Evolutionary conservation across 2,888 invertebrate species (phyloP), one percentile per base, ranked within the genome.

Genomic region (Coelopa pilipes): DNA sequence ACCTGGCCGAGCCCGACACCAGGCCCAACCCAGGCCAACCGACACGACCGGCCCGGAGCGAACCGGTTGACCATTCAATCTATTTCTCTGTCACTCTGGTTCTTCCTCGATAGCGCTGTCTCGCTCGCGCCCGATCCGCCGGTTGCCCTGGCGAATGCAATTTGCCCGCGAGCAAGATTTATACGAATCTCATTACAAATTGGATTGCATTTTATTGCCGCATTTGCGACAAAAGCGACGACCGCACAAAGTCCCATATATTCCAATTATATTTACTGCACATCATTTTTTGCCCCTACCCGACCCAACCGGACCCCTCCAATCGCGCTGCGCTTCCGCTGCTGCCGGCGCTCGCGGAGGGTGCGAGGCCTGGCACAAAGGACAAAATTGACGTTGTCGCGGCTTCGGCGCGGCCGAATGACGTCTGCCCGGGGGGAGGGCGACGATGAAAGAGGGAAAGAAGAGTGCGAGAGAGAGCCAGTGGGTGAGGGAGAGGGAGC

Each of bases 261-360:
- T 80, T 80, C 79, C 80, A 80, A 80, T 80, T 80, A 79, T 76
- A 76, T 78, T 79, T 77, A 77, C 78, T 80, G 78, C 76, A 78
- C 76, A 78, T 77, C 77, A 77, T 79, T 79, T 78, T 77, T 75
- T 15, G 59, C 24, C 10, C 60, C 21, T 21, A 53, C 13, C 53
- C 3, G 19, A 53, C 34, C 34, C 59, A 59, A n/a, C n/a, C 21
- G 7, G 15, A 62, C 62, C 62, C 13, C 11, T 9, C 34, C 13
- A n/a, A 53, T 13, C 53, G 7, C 24, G 62, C 24, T 11, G 34
- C 24, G 34, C 24, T 13, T 24, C 34, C 45, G 34, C 62, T 71
- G 34, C 55, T 49, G 21, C 17, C 53, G 24, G 19, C 63, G 12
- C 65, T 24, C n/a, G 24, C 49, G 46, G 46, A 55, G 24, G 10